Conservation (phyloP, 1,140 invertebrate species). For the Cydia fagiglandana region DNA sequence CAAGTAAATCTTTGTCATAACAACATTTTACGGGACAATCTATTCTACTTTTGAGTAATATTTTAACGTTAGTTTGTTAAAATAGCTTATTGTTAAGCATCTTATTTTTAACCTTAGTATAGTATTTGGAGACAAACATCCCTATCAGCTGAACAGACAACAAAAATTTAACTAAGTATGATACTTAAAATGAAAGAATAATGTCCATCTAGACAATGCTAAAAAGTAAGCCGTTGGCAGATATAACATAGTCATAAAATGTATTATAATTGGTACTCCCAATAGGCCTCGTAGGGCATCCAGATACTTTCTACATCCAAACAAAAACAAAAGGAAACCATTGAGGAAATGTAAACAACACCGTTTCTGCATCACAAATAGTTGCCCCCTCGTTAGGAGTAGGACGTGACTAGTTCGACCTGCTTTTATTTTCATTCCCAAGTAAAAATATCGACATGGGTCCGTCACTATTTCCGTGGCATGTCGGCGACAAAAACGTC, state of each 20-base stretch:
- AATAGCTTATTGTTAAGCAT: too few relatives aligned
- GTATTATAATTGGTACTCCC: slow-evolving; percentile 30
- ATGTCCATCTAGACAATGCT: neutral
- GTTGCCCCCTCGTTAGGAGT: slow-evolving; percentile 21
- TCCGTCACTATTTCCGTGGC: slow-evolving; percentile 64
- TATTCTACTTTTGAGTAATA: too few relatives aligned
- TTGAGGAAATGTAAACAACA: slow-evolving; percentile 20
- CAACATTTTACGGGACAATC: too few relatives aligned
- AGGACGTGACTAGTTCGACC: slow-evolving; percentile 19
- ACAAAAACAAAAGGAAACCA: slow-evolving; percentile 15
- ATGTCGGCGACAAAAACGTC: slow-evolving; percentile 73
- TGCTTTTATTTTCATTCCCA: slow-evolving; percentile 31
- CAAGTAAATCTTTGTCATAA: too few relatives aligned
- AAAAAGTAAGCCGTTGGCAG: neutral
- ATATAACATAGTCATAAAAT: neutral
- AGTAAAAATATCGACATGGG: slow-evolving; percentile 53
- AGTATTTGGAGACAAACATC: too few relatives aligned
- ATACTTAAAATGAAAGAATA: too few relatives aligned
- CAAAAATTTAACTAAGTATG: too few relatives aligned
- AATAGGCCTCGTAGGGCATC: slow-evolving; percentile 39
- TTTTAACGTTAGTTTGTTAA: too few relatives aligned
- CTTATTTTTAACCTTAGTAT: too few relatives aligned
- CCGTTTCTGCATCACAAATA: slow-evolving; percentile 27
- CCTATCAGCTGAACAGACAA: too few relatives aligned
- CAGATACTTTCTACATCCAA: neutral